Conservation (phyloP, 2,113 vertebrate species). For the Limanda limanda region DNA sequence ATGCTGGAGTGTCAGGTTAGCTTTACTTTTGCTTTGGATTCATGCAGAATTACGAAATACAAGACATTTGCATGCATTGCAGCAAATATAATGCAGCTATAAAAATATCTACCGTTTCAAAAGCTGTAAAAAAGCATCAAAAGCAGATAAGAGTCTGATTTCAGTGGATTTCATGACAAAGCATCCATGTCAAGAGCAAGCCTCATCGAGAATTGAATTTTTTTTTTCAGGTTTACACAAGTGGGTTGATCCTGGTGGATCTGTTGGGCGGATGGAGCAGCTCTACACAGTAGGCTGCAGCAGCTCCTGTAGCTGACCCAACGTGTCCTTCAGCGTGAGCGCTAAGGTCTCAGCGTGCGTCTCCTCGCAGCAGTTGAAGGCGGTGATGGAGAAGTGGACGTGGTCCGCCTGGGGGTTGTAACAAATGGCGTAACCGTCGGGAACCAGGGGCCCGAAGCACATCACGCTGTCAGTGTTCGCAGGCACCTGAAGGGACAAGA, state of each 20-base stretch:
- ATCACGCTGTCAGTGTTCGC: conserved; percentile 87
- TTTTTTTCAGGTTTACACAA: too few relatives aligned
- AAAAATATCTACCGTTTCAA: conserved; percentile 21
- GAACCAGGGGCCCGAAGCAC: conserved; percentile 88
- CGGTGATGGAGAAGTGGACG: conserved; percentile 85
- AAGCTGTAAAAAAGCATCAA: conserved; percentile 27
- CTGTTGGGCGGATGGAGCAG: neutral
- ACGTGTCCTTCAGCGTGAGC: conserved; percentile 73
- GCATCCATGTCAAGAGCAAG: too few relatives aligned
- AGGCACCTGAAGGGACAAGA: conserved; percentile 76
- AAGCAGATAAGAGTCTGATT: conserved; percentile 1
- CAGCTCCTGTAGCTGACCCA: conserved; percentile 81
- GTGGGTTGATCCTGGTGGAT: neutral
- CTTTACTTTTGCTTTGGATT: conserved; percentile 29
- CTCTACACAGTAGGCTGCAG: conserved; percentile 74
- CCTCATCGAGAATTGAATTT: conserved; percentile 12
- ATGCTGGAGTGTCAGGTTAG: conserved; percentile 50
- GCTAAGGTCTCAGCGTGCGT: conserved; percentile 84
- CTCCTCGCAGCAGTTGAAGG: conserved; percentile 89
- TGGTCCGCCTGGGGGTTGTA: conserved; percentile 86
- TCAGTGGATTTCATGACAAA: conserved; percentile 12
- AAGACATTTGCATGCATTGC: neutral
- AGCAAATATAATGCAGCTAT: conserved; percentile 1
- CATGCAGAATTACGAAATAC: neutral
- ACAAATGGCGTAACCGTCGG: conserved; percentile 87